Evolutionary conservation across 2,113 vertebrate genomes (phyloP).

Genomic region (Laticauda colubrina): DNA sequence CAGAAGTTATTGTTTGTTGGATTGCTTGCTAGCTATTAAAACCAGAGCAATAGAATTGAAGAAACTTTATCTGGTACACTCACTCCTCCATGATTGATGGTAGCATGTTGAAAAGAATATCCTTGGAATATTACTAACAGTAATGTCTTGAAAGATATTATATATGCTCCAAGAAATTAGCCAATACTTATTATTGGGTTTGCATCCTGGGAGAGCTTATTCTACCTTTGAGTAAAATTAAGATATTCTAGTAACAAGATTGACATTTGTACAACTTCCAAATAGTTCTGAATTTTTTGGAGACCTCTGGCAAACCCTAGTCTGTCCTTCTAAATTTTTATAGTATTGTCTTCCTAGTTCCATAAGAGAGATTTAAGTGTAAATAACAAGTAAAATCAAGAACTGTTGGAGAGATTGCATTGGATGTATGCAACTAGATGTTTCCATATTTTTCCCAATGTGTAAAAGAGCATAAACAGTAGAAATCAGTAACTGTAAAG

Average conservation of each 20-base stretch:
- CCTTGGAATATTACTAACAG: neutral
- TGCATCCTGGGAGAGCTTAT: neutral
- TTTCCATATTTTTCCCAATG: neutral
- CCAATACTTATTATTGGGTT: neutral
- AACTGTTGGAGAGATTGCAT: neutral
- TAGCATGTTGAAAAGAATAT: neutral
- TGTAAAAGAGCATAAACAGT: neutral
- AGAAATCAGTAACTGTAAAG: neutral
- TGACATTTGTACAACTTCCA: neutral
- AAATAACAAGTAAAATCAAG: neutral
- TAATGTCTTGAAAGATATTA: neutral
- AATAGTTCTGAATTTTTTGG: neutral
- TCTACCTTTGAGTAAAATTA: neutral
- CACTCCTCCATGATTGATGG: neutral
- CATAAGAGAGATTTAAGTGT: neutral
- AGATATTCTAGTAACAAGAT: neutral
- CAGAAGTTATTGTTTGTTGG: neutral
- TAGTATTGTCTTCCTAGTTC: neutral
- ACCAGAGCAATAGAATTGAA: neutral
- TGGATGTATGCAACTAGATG: neutral
- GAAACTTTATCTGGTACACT: neutral
- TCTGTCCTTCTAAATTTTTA: neutral
- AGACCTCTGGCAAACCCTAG: neutral
- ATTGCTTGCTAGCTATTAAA: neutral
- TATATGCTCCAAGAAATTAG: neutral